phyloP scores from a whole-genome alignment of 2,113 vertebrate species.

The Amphiprion percula region DNA sequence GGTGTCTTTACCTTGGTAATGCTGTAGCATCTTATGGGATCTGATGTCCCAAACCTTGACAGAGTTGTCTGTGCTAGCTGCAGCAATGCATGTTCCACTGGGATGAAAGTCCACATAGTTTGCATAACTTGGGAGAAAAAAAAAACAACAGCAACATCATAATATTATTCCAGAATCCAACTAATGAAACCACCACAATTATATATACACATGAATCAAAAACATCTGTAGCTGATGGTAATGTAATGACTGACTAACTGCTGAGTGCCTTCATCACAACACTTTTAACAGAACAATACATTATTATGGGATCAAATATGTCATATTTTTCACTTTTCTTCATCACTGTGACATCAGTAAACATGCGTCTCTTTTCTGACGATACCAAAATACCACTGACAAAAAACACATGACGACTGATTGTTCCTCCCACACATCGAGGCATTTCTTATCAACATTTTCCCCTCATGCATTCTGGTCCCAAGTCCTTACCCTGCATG shows the following conservation, averaged over 20 bases:
- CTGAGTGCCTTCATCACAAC: no score
- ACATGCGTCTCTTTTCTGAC: neutral
- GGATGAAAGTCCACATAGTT: slow-evolving; percentile 94
- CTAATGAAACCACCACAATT: neutral
- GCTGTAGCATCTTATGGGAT: slow-evolving; percentile 93
- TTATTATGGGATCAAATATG: no score
- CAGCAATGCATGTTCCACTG: slow-evolving; percentile 92
- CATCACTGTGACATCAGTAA: no score
- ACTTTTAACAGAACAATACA: no score
- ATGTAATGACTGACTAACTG: neutral
- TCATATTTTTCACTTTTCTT: no score
- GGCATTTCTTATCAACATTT: neutral
- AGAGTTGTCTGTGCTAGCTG: slow-evolving; percentile 90
- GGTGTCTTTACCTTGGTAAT: slow-evolving; percentile 90
- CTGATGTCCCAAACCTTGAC: slow-evolving; percentile 97
- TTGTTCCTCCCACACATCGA: neutral
- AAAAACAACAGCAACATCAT: neutral
- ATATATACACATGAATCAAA: no score
- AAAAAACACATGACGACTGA: neutral
- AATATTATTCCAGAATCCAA: neutral
- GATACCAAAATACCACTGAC: neutral
- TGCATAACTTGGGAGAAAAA: slow-evolving; percentile 86
- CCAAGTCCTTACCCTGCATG: slow-evolving; percentile 90
- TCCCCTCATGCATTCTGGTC: neutral
- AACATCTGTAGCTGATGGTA: neutral